These are phyloP conservation scores for Syncerus caffer DNA, from an alignment of 2,797 vertebrate genomes.

Conservation along the genomic window DNA sequence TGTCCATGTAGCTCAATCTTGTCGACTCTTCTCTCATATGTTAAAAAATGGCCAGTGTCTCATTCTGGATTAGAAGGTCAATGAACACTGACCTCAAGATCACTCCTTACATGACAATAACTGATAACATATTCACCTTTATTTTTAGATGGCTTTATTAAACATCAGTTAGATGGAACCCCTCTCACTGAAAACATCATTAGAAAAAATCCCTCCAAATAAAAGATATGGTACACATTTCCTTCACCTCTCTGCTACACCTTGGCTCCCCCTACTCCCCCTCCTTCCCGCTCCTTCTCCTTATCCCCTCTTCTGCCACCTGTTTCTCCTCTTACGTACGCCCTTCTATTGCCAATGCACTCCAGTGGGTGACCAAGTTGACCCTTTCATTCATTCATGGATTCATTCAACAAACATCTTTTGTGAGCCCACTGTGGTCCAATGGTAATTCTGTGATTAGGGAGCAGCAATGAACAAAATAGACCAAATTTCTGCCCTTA, in stretches of 20 bases:
- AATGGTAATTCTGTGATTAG: neutral
- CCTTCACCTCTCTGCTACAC: neutral
- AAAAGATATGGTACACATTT: neutral
- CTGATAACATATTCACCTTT: neutral
- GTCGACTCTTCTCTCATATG: neutral
- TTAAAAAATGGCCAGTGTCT: neutral
- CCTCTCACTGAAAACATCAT: neutral
- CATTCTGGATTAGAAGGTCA: neutral
- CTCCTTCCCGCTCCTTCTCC: neutral
- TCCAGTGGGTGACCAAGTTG: neutral
- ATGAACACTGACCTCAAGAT: neutral
- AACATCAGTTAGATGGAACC: neutral
- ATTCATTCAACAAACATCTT: neutral
- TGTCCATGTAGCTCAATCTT: fast-evolving
- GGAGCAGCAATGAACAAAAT: neutral
- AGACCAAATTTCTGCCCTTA: neutral
- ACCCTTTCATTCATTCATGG: neutral
- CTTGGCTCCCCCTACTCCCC: no score
- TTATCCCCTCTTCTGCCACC: neutral
- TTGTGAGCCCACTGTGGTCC: neutral
- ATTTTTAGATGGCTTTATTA: neutral
- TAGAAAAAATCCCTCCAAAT: neutral
- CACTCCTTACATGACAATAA: neutral
- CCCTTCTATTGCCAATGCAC: neutral
- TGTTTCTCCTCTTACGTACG: fast-evolving